Evolutionary conservation across 2,113 vertebrate genomes (phyloP), one percentile per base, ranked within the genome.

Genomic region (Centropus bengalensis): DNA sequence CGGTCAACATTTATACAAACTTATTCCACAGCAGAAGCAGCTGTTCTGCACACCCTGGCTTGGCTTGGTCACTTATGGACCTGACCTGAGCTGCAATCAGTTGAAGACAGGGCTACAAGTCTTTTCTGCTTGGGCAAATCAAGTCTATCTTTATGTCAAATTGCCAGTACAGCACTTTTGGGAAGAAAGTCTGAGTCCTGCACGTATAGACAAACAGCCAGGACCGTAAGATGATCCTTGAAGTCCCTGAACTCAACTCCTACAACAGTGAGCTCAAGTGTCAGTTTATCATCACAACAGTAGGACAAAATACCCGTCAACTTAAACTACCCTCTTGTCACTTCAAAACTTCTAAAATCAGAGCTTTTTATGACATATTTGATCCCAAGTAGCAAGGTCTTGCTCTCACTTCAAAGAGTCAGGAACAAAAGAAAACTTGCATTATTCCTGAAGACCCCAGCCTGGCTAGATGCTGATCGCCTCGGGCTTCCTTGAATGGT

Each of bases 161-260:
- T 3, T 68, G 84, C 38, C 81, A 36, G 36, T 17, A 59, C 10
- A 85, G 64, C 58, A 36, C 36, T 76, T 60, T 44, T 56, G 74
- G 33, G 40, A 77, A 91, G 78, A 52, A 20, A 60, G 51, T 14
- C 70, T 40, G 70, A 85, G 20, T 49, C 52, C 38, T 33, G 38
- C 42, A 27, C 1, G 15, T 8, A 55, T 76, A 96, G 86, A 83
- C 81, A 83, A 47, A 16, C 56, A 90, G 56, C 55, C 86, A 92
- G 64, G 24, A 52, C 71, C 21, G 68, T 44, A 89, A 95, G 74
- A 59, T 1, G 11, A 93, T 58, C 78, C 67, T 45, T 33, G 4
- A 42, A 82, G 73, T 0, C 63, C 83, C 73, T 81, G 81, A 82
- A 81, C 52, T 75, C 0, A 0, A 81, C 52, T 75, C 0, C 0